phyloP scores from a whole-genome alignment of 2,888 invertebrate species.

The Prenolepis imparis region DNA sequence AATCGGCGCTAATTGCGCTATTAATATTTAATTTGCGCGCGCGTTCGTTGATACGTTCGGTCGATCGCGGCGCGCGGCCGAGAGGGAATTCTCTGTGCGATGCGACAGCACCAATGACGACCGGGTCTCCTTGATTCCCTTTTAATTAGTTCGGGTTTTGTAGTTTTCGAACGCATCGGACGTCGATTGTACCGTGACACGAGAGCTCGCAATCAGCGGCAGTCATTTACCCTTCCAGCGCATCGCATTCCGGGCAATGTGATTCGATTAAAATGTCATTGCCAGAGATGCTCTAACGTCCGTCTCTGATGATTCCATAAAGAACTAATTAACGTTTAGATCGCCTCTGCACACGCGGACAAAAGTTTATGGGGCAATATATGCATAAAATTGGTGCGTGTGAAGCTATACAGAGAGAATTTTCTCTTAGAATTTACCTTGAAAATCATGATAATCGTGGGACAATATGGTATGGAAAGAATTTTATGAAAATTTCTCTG shows the following conservation, averaged over 20 bases:
- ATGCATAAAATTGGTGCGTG: background rate
- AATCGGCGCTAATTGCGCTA: slow-evolving; percentile 84
- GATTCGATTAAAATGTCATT: slow-evolving; percentile 73
- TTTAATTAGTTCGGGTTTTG: slow-evolving; percentile 84
- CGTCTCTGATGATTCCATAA: slow-evolving; percentile 31
- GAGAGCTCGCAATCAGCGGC: slow-evolving; percentile 58
- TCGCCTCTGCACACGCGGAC: background rate
- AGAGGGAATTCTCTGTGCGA: slow-evolving; percentile 63
- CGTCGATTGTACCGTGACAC: slow-evolving; percentile 65
- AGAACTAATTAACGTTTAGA: slow-evolving; percentile 43
- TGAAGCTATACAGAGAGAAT: too few species aligned
- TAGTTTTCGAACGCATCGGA: slow-evolving; percentile 76
- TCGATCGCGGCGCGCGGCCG: slow-evolving; percentile 52
- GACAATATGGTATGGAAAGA: too few species aligned
- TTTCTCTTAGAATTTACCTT: too few species aligned
- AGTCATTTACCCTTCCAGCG: slow-evolving; percentile 64
- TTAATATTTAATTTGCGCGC: slow-evolving; percentile 83
- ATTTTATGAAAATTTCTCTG: too few species aligned
- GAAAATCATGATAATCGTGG: too few species aligned
- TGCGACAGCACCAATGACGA: slow-evolving; percentile 33
- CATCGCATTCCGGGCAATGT: slow-evolving; percentile 49
- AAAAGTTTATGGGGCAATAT: background rate
- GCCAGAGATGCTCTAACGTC: slow-evolving; percentile 51
- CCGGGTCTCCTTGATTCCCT: slow-evolving; percentile 77
- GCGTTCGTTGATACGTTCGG: slow-evolving; percentile 52